Evolutionary conservation across 2,888 invertebrate genomes (phyloP).

Genomic region (Bombylius discolor): DNA sequence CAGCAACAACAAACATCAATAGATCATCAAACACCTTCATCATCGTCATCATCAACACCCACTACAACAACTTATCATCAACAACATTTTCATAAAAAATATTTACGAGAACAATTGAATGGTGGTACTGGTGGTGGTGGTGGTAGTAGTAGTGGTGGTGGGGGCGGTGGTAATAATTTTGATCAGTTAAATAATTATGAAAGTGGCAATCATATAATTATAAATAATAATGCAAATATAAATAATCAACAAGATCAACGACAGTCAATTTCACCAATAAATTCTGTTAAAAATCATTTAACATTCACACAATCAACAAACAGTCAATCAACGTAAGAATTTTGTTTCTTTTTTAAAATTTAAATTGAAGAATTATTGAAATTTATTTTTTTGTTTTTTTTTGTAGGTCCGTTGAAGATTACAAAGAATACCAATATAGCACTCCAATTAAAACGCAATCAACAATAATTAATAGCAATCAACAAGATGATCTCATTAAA

Average conservation of each 20-base stretch:
- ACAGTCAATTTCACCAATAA: not conserved
- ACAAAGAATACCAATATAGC: not conserved
- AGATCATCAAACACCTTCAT: conserved; percentile 6
- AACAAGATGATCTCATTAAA: not conserved
- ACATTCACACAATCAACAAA: too few species aligned
- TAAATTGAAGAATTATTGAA: not conserved
- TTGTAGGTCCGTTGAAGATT: not conserved
- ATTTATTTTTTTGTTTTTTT: not conserved
- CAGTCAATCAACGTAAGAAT: not conserved
- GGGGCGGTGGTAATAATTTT: too few species aligned
- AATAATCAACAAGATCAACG: conserved; percentile 11
- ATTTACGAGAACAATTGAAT: conserved; percentile 35
- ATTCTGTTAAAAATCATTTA: not conserved
- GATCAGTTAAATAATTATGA: too few species aligned
- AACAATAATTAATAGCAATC: not conserved
- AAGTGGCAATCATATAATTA: too few species aligned
- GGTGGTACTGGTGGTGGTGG: conserved; percentile 9
- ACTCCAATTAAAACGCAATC: not conserved
- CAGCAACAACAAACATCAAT: conserved; percentile 14
- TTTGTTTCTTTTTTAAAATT: not conserved
- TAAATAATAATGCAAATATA: too few species aligned
- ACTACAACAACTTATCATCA: conserved; percentile 14
- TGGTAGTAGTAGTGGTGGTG: too few species aligned
- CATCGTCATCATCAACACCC: conserved; percentile 15
- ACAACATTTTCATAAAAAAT: conserved; percentile 37